Evolutionary conservation across 2,797 vertebrate species (phyloP), one percentile per base, ranked within the genome.

Genomic region (Brotula barbata): DNA sequence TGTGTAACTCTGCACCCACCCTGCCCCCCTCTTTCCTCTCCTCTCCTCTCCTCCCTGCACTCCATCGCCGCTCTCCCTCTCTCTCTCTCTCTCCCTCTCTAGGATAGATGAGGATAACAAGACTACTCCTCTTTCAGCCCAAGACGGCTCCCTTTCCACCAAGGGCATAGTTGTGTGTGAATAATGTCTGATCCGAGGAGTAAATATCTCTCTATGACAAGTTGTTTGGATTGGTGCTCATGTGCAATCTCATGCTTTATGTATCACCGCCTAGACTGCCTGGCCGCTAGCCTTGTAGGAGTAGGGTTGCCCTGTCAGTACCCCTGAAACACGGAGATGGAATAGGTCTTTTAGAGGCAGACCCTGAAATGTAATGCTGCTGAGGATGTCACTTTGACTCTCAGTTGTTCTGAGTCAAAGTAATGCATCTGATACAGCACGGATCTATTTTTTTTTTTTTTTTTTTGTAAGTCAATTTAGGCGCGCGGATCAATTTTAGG

Each of bases 121-220:
- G 48, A 62, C 67, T 23, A 49, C 80, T 82, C 72, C 20, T 67
- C 65, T 85, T 75, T 81, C 83, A 68, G 51, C 61, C 50, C 53
- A 61, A 72, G 67, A 73, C 44, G 53, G 64, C 73, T 77, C 58
- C 77, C 68, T 71, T 69, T 78, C 76, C 78, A 74, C 81, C 82
- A 85, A 88, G 83, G 86, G 73, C 84, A 74, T 81, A 59, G 65
- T 73, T 80, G 60, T 78, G 70, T 84, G 82, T 90, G 87, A 92
- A 88, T 89, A 84, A 90, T 86, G 77, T 85, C 85, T 75, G 50
- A 82, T 81, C 46, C 5, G 59, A 84, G 84, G 79, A 81, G 83
- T 89, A 85, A 90, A 90, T 89, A 89, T 87, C 74, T 80, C 62
- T 63, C 49, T 43, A 49, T 90, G 90, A 89, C 85, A 88, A 87